A percentile compares a stretch with the other conserved stretches of the same genome.
These are phyloP conservation scores for Schlechtendalia chinensis DNA, from an alignment of 1,140 invertebrate species.

Conservation along the genomic window DNA sequence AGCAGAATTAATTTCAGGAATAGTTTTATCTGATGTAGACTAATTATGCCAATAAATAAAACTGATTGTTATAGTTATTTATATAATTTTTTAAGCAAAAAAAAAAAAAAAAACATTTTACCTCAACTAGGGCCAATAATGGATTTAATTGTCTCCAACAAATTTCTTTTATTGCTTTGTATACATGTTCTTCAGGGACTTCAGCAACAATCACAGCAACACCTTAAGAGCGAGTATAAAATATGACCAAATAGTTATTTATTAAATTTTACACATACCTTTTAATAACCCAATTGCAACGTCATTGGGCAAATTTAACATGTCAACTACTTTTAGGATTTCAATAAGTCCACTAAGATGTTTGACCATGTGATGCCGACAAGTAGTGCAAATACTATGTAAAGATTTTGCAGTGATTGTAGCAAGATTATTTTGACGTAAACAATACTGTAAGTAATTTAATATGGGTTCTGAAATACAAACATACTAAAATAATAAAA, in stretches of 20 bases:
- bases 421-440: slow-evolving; percentile 73
- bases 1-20: slow-evolving; percentile 41
- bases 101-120: slow-evolving; percentile 37
- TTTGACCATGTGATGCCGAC: slow-evolving; percentile 73
- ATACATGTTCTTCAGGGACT: slow-evolving; percentile 65
- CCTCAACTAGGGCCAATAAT: slow-evolving; percentile 63
- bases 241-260: not conserved
- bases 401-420: slow-evolving; percentile 74
- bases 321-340: slow-evolving; percentile 67
- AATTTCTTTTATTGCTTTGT: slow-evolving; percentile 72
- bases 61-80: not conserved
- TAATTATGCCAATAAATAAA: not conserved
- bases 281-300: slow-evolving; percentile 80
- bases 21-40: slow-evolving; percentile 38
- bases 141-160: slow-evolving; percentile 75
- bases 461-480: slow-evolving; percentile 68
- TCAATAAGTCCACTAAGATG: slow-evolving; percentile 74
- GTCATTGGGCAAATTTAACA: slow-evolving; percentile 77
- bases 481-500: slow-evolving; percentile 44
- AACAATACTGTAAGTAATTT: slow-evolving; percentile 72
- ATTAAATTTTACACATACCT: slow-evolving; percentile 58
- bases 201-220: slow-evolving; percentile 67
- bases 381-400: slow-evolving; percentile 73
- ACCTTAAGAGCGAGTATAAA: slow-evolving; percentile 56
- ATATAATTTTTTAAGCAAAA: not conserved